Conservation (phyloP, 1,140 invertebrate species). For the Ceratoteleas bidentatus region DNA sequence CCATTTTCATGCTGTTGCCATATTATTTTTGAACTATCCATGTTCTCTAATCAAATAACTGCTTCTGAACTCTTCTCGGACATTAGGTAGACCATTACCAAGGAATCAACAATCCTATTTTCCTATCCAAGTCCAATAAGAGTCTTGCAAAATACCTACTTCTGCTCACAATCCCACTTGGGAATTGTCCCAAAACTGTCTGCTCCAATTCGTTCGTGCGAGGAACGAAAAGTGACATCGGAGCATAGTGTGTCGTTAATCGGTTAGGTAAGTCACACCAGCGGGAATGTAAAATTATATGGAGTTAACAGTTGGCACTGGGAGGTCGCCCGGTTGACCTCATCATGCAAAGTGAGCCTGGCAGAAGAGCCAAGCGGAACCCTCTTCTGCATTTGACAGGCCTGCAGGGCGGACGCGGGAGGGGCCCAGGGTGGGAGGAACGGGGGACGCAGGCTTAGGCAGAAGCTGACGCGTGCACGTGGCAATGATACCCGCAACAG, state of each 20-base stretch:
- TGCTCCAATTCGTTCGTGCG: no score
- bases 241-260: constrained; percentile 16
- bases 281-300: constrained; percentile 58
- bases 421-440: background rate
- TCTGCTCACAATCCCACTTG: no score
- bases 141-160: no score
- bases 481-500: constrained; percentile 56
- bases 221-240: constrained; percentile 12
- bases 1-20: no score
- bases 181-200: no score
- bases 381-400: constrained; percentile 63
- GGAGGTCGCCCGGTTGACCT: constrained; percentile 41
- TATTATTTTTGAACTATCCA: no score
- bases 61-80: no score
- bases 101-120: no score
- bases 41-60: no score
- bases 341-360: constrained; percentile 50
- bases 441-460: no score
- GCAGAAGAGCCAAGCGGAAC: constrained; percentile 51
- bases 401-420: constrained; percentile 8
- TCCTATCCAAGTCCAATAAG: no score
- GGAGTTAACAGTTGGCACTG: constrained; percentile 41
- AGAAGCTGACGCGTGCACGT: constrained; percentile 51
- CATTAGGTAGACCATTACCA: no score
- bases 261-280: constrained; percentile 20